A percentile compares a stretch with the other conserved stretches of the same genome.
Evolutionary conservation across 2,888 invertebrate species (phyloP).

Genomic region (Lucinisca nassula): DNA sequence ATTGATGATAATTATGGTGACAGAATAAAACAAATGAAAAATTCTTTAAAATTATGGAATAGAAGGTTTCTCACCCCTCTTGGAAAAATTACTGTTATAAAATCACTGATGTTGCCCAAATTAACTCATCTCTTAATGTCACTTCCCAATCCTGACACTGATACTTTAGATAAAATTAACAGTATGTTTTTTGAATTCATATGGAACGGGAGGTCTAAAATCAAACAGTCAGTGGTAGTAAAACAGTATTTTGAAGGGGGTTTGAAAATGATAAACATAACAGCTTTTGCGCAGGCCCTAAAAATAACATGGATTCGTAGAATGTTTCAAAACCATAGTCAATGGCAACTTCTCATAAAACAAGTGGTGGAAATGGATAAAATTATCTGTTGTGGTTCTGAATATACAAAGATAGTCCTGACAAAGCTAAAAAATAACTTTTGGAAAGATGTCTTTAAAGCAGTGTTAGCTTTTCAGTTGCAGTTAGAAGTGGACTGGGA

Average conservation of each 20-base stretch:
- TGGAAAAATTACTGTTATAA: neutral
- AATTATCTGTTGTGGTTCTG: neutral
- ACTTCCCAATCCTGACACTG: neutral
- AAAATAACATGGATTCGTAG: neutral
- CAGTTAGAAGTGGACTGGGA: no score
- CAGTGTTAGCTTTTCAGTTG: no score
- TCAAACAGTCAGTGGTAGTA: neutral
- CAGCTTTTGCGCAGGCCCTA: neutral
- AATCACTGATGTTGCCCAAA: neutral
- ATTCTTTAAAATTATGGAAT: neutral
- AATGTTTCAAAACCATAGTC: neutral
- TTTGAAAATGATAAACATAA: no score
- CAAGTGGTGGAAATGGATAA: neutral
- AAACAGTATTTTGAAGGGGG: neutral
- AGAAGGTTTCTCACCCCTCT: neutral
- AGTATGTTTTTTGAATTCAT: neutral
- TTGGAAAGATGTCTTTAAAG: neutral
- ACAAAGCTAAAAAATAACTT: neutral
- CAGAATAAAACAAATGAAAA: neutral
- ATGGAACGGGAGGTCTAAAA: neutral
- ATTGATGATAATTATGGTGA: neutral
- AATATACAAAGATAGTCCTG: neutral
- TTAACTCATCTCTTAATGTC: neutral
- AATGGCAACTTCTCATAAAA: neutral
- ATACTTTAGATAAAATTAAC: neutral